These are phyloP conservation scores for Uloborus diversus DNA, from an alignment of 1,140 invertebrate species.

Conservation along the genomic window DNA sequence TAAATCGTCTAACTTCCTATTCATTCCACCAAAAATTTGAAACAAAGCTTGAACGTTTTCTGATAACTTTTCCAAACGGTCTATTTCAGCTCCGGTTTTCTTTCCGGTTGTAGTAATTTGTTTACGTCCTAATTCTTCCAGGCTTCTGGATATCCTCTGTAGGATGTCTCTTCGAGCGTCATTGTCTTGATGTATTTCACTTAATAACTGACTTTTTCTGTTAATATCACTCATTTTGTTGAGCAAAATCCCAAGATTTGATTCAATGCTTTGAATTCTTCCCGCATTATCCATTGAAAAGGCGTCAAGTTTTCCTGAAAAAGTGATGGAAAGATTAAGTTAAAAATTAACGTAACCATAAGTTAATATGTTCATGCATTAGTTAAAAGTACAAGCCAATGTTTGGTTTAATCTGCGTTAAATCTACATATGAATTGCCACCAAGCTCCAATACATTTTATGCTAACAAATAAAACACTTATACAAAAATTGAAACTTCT, in stretches of 20 bases:
- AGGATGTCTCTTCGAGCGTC: constrained; percentile 13
- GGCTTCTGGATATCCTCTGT: constrained; percentile 32
- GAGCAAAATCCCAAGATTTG: not conserved
- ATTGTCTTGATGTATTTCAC: constrained; percentile 46
- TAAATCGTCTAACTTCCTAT: constrained; percentile 38
- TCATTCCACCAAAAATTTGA: constrained; percentile 48
- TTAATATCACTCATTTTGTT: constrained; percentile 41
- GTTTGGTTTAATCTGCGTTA: too few species aligned
- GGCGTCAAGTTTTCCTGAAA: constrained; percentile 45
- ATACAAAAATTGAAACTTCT: too few species aligned
- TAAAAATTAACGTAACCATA: too few species aligned
- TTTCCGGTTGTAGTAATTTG: constrained; percentile 7
- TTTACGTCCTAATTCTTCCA: constrained; percentile 22
- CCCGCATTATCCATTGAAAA: not conserved
- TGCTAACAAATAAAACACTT: too few species aligned
- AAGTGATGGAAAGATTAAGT: too few species aligned
- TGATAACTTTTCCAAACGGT: constrained; percentile 33
- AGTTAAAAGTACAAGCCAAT: too few species aligned
- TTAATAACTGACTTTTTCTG: constrained; percentile 30
- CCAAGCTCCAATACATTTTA: too few species aligned
- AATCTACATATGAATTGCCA: too few species aligned
- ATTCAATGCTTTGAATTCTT: constrained; percentile 24
- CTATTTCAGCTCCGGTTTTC: constrained; percentile 20
- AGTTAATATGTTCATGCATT: too few species aligned
- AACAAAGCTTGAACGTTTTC: constrained; percentile 54